Percentiles rank a stretch among this genome's conserved stretches.
Conservation (phyloP, 2,113 vertebrate species). For the Ameiurus melas region DNA sequence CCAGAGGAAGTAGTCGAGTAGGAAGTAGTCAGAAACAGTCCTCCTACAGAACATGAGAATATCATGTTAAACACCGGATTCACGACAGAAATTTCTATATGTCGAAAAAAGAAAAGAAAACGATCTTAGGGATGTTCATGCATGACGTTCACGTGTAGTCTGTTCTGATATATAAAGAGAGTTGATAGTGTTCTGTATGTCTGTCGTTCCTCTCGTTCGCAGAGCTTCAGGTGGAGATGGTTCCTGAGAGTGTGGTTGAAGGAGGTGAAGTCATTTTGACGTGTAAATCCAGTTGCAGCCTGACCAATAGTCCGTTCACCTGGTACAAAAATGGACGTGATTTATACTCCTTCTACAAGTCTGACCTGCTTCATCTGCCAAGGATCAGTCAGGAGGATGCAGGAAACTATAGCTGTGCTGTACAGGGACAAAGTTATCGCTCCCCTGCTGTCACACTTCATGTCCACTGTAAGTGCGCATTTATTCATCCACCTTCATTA, state of each 20-base stretch:
- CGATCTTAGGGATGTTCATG: too few species aligned
- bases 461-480: background rate
- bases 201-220: background rate
- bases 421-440: background rate
- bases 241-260: background rate
- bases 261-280: constrained; percentile 28
- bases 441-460: constrained; percentile 26
- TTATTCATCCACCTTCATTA: background rate
- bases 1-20: too few species aligned
- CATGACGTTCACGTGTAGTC: too few species aligned
- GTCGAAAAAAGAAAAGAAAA: too few species aligned
- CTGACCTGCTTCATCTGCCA: background rate
- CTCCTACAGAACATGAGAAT: too few species aligned
- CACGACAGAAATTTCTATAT: too few species aligned
- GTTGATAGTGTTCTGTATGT: too few species aligned
- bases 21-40: too few species aligned
- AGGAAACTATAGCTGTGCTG: constrained; percentile 24
- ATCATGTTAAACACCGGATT: too few species aligned
- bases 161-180: too few species aligned
- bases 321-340: constrained; percentile 6
- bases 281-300: constrained; percentile 40
- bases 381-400: background rate
- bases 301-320: constrained; percentile 31
- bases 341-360: background rate
- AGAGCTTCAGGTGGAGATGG: constrained; percentile 43